A percentile compares a stretch with the other conserved stretches of the same genome.
These are phyloP conservation scores for Rhodinocichla rosea DNA, from an alignment of 2,113 vertebrate species.

Conservation along the genomic window DNA sequence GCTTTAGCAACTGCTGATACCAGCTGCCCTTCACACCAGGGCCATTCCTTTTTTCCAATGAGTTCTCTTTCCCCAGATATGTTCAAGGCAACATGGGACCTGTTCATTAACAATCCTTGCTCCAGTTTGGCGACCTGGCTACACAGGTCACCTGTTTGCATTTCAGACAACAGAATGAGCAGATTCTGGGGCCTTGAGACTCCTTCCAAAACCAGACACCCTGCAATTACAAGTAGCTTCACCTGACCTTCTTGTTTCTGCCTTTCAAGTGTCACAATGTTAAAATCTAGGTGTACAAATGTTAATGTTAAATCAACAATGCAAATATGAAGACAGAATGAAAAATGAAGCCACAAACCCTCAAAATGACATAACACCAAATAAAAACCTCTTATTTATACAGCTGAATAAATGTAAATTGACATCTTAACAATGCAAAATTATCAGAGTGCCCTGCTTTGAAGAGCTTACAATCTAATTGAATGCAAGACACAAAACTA, in stretches of 20 bases:
- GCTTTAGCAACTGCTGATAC: background rate
- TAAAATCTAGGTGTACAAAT: background rate
- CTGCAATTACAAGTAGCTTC: background rate
- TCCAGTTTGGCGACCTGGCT: background rate
- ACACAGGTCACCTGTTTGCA: background rate
- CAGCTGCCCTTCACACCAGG: background rate
- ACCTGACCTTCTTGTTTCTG: background rate
- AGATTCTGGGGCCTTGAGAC: background rate
- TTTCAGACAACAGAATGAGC: background rate
- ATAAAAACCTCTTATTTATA: background rate
- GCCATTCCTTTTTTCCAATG: background rate
- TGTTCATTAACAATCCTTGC: background rate
- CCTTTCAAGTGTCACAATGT: background rate
- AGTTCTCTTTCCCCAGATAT: background rate
- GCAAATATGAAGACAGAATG: background rate
- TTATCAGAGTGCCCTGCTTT: background rate
- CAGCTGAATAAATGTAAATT: background rate
- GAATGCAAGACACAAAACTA: background rate
- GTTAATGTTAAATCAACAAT: background rate
- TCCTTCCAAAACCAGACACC: background rate
- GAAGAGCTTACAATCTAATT: conserved; percentile 8
- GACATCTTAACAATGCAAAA: background rate
- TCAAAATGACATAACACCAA: background rate
- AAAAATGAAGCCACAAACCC: background rate
- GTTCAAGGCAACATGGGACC: background rate